These are phyloP conservation scores for Elachura formosa DNA, from an alignment of 2,113 vertebrate species.

Conservation along the genomic window DNA sequence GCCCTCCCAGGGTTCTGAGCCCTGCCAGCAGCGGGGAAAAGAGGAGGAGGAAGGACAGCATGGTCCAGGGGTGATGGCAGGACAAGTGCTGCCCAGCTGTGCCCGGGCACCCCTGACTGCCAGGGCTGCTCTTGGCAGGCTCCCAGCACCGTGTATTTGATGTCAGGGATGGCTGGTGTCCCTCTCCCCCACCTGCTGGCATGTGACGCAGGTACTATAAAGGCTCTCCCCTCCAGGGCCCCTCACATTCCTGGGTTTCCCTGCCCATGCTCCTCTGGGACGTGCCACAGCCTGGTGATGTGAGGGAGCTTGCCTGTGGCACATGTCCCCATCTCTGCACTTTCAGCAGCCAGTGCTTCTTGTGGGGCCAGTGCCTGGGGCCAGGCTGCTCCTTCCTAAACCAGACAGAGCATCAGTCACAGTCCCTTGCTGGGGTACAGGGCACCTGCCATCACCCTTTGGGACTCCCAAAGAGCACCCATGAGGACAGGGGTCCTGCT, in stretches of 20 bases:
- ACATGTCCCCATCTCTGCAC: rapidly evolving
- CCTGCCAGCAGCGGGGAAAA: rapidly evolving
- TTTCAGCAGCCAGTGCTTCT: neutral
- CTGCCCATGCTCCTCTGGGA: rapidly evolving
- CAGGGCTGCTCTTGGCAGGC: neutral
- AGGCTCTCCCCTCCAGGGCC: neutral
- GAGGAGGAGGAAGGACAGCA: neutral
- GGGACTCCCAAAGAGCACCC: neutral
- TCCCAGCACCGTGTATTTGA: neutral
- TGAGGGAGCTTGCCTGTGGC: neutral
- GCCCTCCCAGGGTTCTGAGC: rapidly evolving
- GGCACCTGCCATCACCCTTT: neutral
- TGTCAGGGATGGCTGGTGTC: neutral
- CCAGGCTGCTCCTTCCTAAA: neutral
- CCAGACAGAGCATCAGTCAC: neutral
- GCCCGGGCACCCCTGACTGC: neutral
- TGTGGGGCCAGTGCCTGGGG: rapidly evolving
- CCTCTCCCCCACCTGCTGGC: neutral
- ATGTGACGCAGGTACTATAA: neutral
- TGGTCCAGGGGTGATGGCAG: neutral
- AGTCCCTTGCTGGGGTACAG: neutral
- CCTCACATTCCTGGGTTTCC: neutral
- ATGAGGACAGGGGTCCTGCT: neutral
- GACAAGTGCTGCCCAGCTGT: neutral
- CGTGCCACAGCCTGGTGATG: neutral